These are phyloP conservation scores for Petrolisthes cinctipes DNA, from an alignment of 2,888 invertebrate genomes.

Conservation along the genomic window DNA sequence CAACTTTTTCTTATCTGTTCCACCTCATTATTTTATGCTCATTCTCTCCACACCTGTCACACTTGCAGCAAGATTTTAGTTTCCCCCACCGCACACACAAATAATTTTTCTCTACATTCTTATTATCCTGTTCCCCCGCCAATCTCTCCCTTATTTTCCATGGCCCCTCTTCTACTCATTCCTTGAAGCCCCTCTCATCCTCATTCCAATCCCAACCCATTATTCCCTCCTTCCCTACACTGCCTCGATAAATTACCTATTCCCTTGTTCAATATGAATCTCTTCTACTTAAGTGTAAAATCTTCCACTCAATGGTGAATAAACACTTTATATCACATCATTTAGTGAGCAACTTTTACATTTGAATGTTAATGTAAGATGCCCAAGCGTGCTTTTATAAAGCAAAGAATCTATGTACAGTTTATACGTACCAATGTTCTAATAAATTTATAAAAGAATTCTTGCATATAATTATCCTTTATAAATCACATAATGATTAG, in stretches of 20 bases:
- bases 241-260: neutral
- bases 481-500: neutral
- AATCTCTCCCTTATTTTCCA: no score
- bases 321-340: neutral
- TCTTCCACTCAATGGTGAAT: constrained; percentile 1
- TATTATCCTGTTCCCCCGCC: no score
- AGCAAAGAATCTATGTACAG: constrained; percentile 55
- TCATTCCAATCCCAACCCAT: neutral
- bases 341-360: constrained; percentile 19
- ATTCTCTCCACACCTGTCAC: no score
- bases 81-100: no score
- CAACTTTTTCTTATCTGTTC: no score
- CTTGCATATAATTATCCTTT: neutral
- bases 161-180: no score
- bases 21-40: no score
- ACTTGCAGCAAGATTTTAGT: no score
- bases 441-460: constrained; percentile 38
- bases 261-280: neutral
- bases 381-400: constrained; percentile 49
- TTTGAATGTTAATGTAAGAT: constrained; percentile 45
- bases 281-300: constrained; percentile 1
- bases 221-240: neutral
- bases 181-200: neutral
- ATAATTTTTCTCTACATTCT: no score
- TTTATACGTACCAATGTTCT: constrained; percentile 52